Base-by-base conservation (phyloP, 2,113 vertebrate genomes). In the Ramphastos sulfuratus region DNA sequence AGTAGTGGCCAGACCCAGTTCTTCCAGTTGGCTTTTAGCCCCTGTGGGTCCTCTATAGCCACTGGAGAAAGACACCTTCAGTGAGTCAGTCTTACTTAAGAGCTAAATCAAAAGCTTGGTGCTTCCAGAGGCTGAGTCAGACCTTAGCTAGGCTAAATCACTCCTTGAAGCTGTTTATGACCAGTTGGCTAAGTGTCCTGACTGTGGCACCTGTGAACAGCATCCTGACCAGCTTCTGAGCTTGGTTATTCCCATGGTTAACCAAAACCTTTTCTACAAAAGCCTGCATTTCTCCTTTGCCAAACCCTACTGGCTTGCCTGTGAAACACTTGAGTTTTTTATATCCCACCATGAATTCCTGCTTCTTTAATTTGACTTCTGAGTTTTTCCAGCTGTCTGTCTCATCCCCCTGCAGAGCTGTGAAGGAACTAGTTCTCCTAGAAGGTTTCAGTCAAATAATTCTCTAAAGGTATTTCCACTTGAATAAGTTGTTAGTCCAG, bases 121-220 rank as follows among this genome's bases (percentile, higher is more conserved):
- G 64, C 75, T 91, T 94, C 79, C 52, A 80, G 75, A 87, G 69
- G 8, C 64, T 91, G 90, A 94, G 85, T 94, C 82, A 96, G 82
- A 83, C 35, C 52, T 74, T 56, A 89, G 42, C 56, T 74, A 72
- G 50, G 79, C 90, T 95, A 92, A 95, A 82, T 94, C 85, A 91
- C 60, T 87, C 75, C 64, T 50, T 89, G n/a, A 48, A 95, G 64
- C 85, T 93, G 72, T 61, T 82, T 91, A 15, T 93, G 92, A 77
- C 69, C 79, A 90, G 56, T 64, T 93, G 90, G 90, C 64, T 85
- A 71, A 42, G 24, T 74, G 28, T 85, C 35, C 52, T 1, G 4
- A 10, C 42, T 48, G 30, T 85, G 82, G 52, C 0, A 4, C 33
- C 52, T 93, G 85, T 95, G 93, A 85, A 85, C 60, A 87, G 25